Conservation (phyloP, 2,113 vertebrate genomes). For the Pseudonaja textilis region DNA sequence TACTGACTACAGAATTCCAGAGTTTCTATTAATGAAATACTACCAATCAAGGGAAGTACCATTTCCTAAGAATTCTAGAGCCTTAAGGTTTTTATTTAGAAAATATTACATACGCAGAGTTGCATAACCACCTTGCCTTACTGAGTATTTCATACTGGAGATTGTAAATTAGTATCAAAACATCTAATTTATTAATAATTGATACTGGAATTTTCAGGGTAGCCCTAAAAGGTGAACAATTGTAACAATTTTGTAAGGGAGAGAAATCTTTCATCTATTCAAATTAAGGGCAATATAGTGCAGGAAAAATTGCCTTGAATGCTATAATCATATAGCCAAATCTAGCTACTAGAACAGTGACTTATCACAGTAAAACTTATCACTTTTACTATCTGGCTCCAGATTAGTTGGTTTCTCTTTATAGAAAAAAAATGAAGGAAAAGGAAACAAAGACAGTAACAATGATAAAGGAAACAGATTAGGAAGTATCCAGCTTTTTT, state of each 20-base stretch:
- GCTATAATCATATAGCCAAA: background rate
- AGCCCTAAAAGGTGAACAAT: background rate
- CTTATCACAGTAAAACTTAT: background rate
- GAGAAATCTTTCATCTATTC: background rate
- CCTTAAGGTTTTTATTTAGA: background rate
- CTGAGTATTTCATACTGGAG: background rate
- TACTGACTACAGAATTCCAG: background rate
- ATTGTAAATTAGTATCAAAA: background rate
- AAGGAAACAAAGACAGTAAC: background rate
- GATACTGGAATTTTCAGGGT: background rate
- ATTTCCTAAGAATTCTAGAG: background rate
- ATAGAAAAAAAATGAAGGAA: background rate
- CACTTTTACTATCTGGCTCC: background rate
- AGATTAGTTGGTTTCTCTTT: background rate
- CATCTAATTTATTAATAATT: background rate
- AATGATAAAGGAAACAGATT: background rate
- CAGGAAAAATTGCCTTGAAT: background rate
- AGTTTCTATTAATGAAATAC: background rate
- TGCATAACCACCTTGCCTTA: background rate
- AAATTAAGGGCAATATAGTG: background rate
- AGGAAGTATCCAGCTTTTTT: background rate
- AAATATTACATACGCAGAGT: background rate
- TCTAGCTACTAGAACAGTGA: background rate
- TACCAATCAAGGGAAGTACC: background rate
- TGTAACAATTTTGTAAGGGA: background rate